These are phyloP conservation scores for Bedellia somnulentella DNA, from an alignment of 2,888 invertebrate genomes.

Conservation along the genomic window DNA sequence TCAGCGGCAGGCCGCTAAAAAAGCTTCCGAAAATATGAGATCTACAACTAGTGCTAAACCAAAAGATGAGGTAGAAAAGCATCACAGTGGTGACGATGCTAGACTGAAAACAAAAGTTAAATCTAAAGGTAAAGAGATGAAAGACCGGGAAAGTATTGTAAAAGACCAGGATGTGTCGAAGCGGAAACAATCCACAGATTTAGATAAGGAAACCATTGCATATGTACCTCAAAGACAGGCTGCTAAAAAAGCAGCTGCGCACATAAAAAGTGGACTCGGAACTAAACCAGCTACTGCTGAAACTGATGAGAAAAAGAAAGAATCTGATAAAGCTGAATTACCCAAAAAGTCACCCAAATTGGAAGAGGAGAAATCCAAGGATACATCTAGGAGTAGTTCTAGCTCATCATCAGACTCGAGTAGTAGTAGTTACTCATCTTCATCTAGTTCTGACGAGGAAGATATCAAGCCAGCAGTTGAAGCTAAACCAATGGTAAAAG, in stretches of 20 bases:
- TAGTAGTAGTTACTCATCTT: slow-evolving; percentile 59
- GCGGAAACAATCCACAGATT: slow-evolving; percentile 56
- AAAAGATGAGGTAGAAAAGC: slow-evolving; percentile 34
- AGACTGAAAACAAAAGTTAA: slow-evolving; percentile 12
- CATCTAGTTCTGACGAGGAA: slow-evolving; percentile 65
- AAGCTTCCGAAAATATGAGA: slow-evolving; percentile 85
- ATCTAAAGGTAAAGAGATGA: slow-evolving; percentile 27
- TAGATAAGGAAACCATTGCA: slow-evolving; percentile 69
- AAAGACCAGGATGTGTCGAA: slow-evolving; percentile 51
- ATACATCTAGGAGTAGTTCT: slow-evolving; percentile 35
- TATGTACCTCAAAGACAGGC: slow-evolving; percentile 90
- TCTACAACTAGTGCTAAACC: slow-evolving; percentile 59
- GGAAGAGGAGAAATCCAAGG: slow-evolving; percentile 37
- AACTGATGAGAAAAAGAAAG: slow-evolving; percentile 34
- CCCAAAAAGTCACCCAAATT: slow-evolving; percentile 41
- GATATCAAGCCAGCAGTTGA: slow-evolving; percentile 34
- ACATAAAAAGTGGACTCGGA: slow-evolving; percentile 79
- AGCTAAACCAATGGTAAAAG: slow-evolving; percentile 29
- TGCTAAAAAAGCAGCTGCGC: slow-evolving; percentile 89
- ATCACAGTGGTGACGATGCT: slow-evolving; percentile 26
- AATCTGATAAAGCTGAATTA: slow-evolving; percentile 27
- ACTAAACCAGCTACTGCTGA: slow-evolving; percentile 44
- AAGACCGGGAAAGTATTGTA: slow-evolving; percentile 22
- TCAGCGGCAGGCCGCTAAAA: slow-evolving; percentile 87
- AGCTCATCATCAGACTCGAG: slow-evolving; percentile 58